phyloP scores from a whole-genome alignment of 2,797 vertebrate species.

The Avahi laniger region DNA sequence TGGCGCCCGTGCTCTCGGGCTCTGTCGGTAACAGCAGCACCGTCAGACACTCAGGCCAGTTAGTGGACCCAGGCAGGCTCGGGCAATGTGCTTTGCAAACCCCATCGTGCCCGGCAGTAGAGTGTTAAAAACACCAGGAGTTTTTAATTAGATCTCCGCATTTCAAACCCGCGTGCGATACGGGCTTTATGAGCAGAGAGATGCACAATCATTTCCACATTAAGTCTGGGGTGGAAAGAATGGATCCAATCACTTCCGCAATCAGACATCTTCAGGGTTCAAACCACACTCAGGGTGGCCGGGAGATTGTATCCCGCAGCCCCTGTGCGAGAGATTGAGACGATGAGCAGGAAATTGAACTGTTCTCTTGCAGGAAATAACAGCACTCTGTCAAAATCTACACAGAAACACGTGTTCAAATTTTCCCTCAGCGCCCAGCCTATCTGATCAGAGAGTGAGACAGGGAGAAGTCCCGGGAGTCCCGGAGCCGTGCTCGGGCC shows the following conservation, averaged over 20 bases:
- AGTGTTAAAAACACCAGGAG: slow-evolving; percentile 11
- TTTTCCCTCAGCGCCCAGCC: slow-evolving; percentile 81
- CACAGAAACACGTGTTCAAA: slow-evolving; percentile 95
- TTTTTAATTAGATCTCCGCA: slow-evolving; percentile 44
- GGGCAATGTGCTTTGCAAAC: accelerated
- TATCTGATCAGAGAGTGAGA: slow-evolving; percentile 91
- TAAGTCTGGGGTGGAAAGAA: slow-evolving; percentile 70
- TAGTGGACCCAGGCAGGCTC: not conserved
- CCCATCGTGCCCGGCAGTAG: not conserved
- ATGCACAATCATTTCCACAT: slow-evolving; percentile 67
- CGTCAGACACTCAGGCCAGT: accelerated
- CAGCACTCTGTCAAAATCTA: slow-evolving; percentile 98
- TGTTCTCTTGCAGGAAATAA: slow-evolving; percentile 99
- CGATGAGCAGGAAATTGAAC: slow-evolving; percentile 98
- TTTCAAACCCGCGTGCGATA: slow-evolving; percentile 49
- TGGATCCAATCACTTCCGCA: slow-evolving; percentile 80
- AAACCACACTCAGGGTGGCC: slow-evolving; percentile 80
- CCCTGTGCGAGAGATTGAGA: slow-evolving; percentile 91
- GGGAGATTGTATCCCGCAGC: slow-evolving; percentile 91
- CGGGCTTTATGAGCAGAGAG: slow-evolving; percentile 63
- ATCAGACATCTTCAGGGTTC: slow-evolving; percentile 82
- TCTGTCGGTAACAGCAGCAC: not conserved
- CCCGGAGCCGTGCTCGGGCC: slow-evolving; percentile 67
- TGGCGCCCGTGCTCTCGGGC: accelerated
- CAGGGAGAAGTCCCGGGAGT: slow-evolving; percentile 80